Conservation (phyloP, 2,113 vertebrate genomes). For the Sinocyclocheilus anophthalmus region DNA sequence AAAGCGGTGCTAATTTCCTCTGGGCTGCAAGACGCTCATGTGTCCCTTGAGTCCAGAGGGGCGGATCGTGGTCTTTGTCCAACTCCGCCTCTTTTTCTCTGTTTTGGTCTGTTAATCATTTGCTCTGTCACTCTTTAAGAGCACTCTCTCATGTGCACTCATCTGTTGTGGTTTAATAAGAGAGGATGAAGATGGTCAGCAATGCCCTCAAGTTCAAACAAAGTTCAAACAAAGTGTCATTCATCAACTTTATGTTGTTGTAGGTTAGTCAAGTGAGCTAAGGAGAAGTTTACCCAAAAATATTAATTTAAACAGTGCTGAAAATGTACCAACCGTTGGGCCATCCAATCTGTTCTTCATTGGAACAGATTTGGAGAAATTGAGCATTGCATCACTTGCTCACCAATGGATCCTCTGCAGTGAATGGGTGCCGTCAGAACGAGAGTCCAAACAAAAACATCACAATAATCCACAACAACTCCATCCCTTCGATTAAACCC, state of each 20-base stretch:
- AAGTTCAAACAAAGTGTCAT: neutral
- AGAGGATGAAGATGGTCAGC: neutral
- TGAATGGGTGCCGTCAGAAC: neutral
- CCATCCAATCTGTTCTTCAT: neutral
- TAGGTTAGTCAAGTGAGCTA: neutral
- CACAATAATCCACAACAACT: too few relatives aligned
- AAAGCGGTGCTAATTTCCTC: conserved; percentile 71
- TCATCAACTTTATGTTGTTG: neutral
- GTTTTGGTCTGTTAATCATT: conserved; percentile 51
- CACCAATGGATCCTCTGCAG: neutral
- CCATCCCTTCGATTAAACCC: too few relatives aligned
- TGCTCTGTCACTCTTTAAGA: conserved; percentile 15
- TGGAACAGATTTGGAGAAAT: too few relatives aligned
- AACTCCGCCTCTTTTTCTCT: neutral
- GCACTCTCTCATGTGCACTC: neutral
- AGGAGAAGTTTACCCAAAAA: neutral
- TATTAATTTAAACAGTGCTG: neutral
- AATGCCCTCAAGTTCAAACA: conserved; percentile 7
- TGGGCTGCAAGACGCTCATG: conserved; percentile 70
- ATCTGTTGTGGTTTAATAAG: conserved; percentile 7
- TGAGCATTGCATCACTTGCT: too few relatives aligned
- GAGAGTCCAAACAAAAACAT: neutral
- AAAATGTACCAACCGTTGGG: too few relatives aligned
- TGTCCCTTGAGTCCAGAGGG: conserved; percentile 76
- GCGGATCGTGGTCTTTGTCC: conserved; percentile 54